Evolutionary conservation across 2,797 vertebrate species (phyloP).

Genomic region (Poeciliopsis turneri): DNA sequence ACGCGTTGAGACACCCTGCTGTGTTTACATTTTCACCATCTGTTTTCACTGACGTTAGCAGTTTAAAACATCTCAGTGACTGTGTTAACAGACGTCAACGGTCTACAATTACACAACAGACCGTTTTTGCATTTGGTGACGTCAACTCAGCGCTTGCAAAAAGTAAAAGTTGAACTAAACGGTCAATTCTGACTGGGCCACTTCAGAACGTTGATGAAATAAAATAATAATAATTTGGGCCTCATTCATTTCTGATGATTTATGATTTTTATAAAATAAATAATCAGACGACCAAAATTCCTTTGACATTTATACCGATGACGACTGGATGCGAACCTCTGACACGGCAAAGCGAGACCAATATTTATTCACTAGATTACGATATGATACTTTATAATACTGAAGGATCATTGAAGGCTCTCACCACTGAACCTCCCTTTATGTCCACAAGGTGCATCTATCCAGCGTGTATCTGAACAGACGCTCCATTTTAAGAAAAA

Average conservation of each 20-base stretch:
- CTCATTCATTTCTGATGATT: too few species aligned
- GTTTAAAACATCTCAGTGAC: background rate
- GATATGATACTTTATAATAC: background rate
- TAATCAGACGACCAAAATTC: background rate
- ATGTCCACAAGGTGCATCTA: background rate
- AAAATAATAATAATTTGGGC: too few species aligned
- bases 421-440: background rate
- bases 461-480: background rate
- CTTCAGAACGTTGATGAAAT: background rate
- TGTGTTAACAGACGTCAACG: background rate
- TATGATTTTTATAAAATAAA: background rate
- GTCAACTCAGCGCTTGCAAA: background rate
- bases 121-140: background rate
- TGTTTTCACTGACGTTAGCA: background rate
- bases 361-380: background rate
- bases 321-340: background rate
- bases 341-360: background rate
- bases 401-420: background rate
- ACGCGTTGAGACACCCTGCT: too few species aligned
- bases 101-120: background rate
- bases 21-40: background rate
- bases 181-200: background rate
- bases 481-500: background rate
- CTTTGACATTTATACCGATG: background rate
- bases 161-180: background rate